A percentile compares a stretch with the other conserved stretches of the same genome.
Conservation (phyloP, 2,888 invertebrate genomes). For the Drosophila flavopinicola region DNA sequence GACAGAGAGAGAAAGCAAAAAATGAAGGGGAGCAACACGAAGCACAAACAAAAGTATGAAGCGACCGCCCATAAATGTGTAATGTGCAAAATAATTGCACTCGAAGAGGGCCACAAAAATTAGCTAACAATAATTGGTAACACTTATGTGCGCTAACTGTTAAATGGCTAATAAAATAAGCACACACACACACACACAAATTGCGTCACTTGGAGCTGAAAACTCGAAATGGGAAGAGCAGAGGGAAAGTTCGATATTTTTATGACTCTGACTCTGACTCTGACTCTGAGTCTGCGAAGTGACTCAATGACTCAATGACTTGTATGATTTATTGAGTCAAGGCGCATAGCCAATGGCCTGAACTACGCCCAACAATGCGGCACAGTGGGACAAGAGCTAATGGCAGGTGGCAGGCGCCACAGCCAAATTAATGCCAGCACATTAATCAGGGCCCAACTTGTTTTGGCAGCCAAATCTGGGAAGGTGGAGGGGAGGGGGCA, state of each 20-base stretch:
- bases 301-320: constrained; percentile 33
- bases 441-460: constrained; percentile 41
- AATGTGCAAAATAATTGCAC: constrained; percentile 49
- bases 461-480: not conserved
- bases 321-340: constrained; percentile 41
- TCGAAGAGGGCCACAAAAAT: constrained; percentile 46
- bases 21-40: not conserved
- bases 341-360: constrained; percentile 42
- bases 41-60: not conserved
- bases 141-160: constrained; percentile 75
- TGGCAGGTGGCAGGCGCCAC: constrained; percentile 6
- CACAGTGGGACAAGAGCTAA: constrained; percentile 33
- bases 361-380: constrained; percentile 60
- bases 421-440: constrained; percentile 27
- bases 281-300: constrained; percentile 14
- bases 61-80: constrained; percentile 32
- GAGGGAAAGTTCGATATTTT: constrained; percentile 46
- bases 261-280: constrained; percentile 18
- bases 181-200: constrained; percentile 25
- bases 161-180: constrained; percentile 70
- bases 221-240: constrained; percentile 10
- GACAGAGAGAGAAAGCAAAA: not conserved
- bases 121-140: constrained; percentile 74
- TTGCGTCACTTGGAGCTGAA: constrained; percentile 58
- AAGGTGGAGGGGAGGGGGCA: constrained; percentile 29